Evolutionary conservation across 2,888 invertebrate genomes (phyloP), one percentile per base, ranked within the genome.

Genomic region (Torymus texanus): DNA sequence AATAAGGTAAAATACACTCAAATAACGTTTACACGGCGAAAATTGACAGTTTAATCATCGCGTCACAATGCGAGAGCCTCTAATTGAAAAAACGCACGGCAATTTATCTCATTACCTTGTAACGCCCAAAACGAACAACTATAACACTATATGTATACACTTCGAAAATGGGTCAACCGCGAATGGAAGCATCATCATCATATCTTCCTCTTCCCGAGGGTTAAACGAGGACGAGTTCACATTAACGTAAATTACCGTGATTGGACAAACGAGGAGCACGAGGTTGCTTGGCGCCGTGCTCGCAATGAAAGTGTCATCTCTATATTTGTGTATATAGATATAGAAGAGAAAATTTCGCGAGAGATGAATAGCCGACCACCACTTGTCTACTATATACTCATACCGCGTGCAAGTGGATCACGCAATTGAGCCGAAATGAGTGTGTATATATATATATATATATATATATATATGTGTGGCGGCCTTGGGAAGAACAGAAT

Each of bases 401-500:
- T 61, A 78, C 62, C 51, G 18, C 56, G 50, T 10, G n/a, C 67
- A 79, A 79, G 71, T 71, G 75, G 71, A 79, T 79, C 79, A 75
- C 75, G 79, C 79, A 71, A 79, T 75, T 74, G 78, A 18, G 29
- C 63, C 13, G 29, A 29, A 29, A 29, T 29, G 4, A 29, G 29
- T 29, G 4, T 29, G 29, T 29, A 3, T 29, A 3, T 29, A 5
- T 29, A 29, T 29, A 5, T 29, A 5, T 24, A 3, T 24, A 3
- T 24, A 3, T 5, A 5, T 29, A 5, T 29, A 5, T 29, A 5
- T 29, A 5, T 29, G 62, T 59, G 61, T 14, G 29, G 13, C 59
- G 81, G 80, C 80, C 78, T 79, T 81, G 75, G 71, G 51, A 82
- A 83, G 61, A 68, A 73, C 79, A 61, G 29, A 67, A 79, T 74